A percentile compares a stretch with the other conserved stretches of the same genome.
phyloP scores from a whole-genome alignment of 2,888 invertebrate species.

The Baronia brevicornis region DNA sequence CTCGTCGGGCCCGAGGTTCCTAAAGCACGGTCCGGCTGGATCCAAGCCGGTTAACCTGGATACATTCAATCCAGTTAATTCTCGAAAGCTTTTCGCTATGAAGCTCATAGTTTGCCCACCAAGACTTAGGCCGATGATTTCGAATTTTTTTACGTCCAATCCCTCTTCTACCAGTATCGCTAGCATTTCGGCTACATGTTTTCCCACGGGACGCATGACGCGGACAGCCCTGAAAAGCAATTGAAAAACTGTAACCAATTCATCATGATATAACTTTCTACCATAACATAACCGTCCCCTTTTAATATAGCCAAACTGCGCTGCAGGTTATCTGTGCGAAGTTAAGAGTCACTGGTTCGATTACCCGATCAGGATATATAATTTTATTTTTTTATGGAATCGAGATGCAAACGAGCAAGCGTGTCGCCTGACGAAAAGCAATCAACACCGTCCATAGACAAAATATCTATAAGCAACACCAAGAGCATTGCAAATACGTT shows the following conservation, averaged over 20 bases:
- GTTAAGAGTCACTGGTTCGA: no score
- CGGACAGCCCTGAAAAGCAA: conserved; percentile 45
- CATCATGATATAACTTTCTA: conserved; percentile 1
- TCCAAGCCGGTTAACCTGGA: conserved; percentile 44
- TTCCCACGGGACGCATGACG: conserved; percentile 38
- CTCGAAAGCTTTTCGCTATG: conserved; percentile 42
- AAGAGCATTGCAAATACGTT: no score
- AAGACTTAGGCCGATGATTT: conserved; percentile 47
- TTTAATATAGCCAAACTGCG: no score
- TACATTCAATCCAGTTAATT: conserved; percentile 39
- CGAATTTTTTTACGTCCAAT: conserved; percentile 41
- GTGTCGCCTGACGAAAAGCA: no score
- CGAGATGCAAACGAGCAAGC: no score
- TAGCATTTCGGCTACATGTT: conserved; percentile 46
- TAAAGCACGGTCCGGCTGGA: conserved; percentile 55
- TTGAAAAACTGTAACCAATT: conserved; percentile 4
- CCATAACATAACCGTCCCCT: no score
- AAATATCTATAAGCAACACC: no score
- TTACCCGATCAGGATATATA: no score
- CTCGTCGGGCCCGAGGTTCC: conserved; percentile 40
- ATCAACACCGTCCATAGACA: no score
- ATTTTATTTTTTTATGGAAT: no score
- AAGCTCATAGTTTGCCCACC: conserved; percentile 52
- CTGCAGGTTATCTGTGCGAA: no score
- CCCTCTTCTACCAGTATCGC: conserved; percentile 35